Evolutionary conservation across 2,888 invertebrate genomes (phyloP).

Genomic region (Microctonus aethiopoides): DNA sequence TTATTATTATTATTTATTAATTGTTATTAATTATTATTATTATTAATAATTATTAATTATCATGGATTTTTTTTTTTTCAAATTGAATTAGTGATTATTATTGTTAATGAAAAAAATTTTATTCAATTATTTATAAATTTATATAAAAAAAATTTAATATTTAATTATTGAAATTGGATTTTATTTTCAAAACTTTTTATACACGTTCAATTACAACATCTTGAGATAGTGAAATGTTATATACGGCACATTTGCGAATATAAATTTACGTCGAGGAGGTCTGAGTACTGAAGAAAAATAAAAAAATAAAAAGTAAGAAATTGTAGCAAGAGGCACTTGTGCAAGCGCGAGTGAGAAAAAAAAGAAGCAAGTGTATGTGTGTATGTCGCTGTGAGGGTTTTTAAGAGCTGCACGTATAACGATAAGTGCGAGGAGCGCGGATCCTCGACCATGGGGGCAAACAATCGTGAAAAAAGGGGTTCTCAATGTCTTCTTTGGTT

Average conservation of each 20-base stretch:
- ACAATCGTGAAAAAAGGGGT: constrained; percentile 43
- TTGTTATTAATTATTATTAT: no score
- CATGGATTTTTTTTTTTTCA: no score
- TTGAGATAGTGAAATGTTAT: neutral
- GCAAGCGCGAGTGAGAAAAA: neutral
- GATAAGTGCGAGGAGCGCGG: constrained; percentile 16
- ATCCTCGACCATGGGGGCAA: constrained; percentile 40
- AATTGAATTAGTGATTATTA: no score
- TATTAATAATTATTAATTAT: no score
- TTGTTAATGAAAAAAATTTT: no score
- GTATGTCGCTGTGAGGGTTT: constrained; percentile 12
- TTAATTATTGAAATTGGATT: no score
- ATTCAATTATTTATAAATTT: no score
- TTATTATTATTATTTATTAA: no score
- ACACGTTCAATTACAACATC: neutral
- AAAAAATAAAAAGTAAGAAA: no score
- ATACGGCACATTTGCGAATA: neutral
- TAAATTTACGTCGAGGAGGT: neutral
- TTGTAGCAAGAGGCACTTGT: neutral
- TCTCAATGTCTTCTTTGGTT: constrained; percentile 40
- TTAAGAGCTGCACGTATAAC: constrained; percentile 12
- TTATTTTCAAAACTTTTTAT: neutral
- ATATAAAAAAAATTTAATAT: no score
- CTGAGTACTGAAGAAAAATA: neutral
- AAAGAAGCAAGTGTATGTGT: neutral